These are phyloP conservation scores for Spinibarbus caldwelli DNA, from an alignment of 2,797 vertebrate species.

Conservation along the genomic window DNA sequence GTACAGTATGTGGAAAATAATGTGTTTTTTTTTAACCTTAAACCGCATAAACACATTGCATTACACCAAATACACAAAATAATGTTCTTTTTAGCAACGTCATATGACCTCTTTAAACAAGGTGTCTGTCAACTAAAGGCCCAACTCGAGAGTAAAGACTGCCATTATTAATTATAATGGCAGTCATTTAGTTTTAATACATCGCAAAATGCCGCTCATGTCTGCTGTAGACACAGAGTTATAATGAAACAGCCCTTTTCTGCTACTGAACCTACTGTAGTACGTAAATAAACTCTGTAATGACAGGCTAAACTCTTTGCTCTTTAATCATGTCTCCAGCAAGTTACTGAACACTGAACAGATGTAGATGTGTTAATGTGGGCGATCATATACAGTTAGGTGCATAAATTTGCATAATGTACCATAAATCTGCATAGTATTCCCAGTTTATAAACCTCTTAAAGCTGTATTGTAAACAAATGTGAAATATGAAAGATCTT, in stretches of 20 bases:
- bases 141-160: not conserved
- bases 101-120: too few relatives aligned
- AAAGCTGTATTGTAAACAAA: too few relatives aligned
- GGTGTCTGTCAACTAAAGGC: not conserved
- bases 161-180: not conserved
- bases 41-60: too few relatives aligned
- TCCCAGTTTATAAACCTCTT: not conserved
- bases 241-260: not conserved
- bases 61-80: too few relatives aligned
- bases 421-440: not conserved
- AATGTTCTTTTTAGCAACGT: too few relatives aligned
- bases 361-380: not conserved
- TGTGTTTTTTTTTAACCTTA: too few relatives aligned
- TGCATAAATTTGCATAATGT: not conserved
- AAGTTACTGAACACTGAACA: not conserved
- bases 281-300: not conserved
- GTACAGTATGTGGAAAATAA: too few relatives aligned
- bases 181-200: not conserved
- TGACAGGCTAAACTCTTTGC: too few relatives aligned
- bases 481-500: not conserved
- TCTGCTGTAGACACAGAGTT: not conserved
- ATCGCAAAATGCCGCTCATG: not conserved
- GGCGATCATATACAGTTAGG: not conserved
- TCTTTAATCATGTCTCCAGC: too few relatives aligned
- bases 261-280: not conserved